Conservation (phyloP, 2,888 invertebrate genomes). For the Leptura quadrifasciata region DNA sequence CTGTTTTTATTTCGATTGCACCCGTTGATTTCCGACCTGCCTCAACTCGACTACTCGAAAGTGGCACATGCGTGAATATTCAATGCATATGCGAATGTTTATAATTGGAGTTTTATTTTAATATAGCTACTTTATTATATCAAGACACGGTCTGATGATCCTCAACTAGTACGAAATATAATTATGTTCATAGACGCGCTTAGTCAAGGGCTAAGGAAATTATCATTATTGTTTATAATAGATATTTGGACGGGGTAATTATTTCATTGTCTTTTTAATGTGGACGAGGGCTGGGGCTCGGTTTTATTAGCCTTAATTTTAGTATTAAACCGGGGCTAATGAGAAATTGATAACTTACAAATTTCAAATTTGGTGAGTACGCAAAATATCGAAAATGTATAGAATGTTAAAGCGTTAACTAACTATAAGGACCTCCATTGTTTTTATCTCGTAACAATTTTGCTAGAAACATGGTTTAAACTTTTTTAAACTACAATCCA, state of each 20-base stretch:
- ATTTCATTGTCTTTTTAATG: slow-evolving; percentile 30
- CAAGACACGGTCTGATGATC: slow-evolving; percentile 68
- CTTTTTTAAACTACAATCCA: too few relatives aligned
- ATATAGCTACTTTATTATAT: slow-evolving; percentile 68
- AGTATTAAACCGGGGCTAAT: too few relatives aligned
- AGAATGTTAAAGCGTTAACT: too few relatives aligned
- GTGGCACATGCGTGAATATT: slow-evolving; percentile 71
- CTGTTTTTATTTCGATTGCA: slow-evolving; percentile 67
- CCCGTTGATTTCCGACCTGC: slow-evolving; percentile 70
- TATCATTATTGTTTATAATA: slow-evolving; percentile 20
- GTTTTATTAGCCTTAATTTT: slow-evolving; percentile 20
- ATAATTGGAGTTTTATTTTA: slow-evolving; percentile 70
- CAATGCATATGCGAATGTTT: slow-evolving; percentile 68
- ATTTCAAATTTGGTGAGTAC: too few relatives aligned
- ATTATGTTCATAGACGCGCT: slow-evolving; percentile 51
- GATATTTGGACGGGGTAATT: slow-evolving; percentile 3
- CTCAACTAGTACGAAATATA: slow-evolving; percentile 56
- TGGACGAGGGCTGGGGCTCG: background rate
- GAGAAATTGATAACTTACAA: too few relatives aligned
- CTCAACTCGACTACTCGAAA: slow-evolving; percentile 64
- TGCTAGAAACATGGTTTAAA: too few relatives aligned
- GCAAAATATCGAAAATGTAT: too few relatives aligned
- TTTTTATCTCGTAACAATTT: too few relatives aligned
- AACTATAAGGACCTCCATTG: too few relatives aligned
- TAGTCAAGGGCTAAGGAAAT: slow-evolving; percentile 17